Conservation (phyloP, 2,113 vertebrate genomes). For the Myotis yumanensis region DNA sequence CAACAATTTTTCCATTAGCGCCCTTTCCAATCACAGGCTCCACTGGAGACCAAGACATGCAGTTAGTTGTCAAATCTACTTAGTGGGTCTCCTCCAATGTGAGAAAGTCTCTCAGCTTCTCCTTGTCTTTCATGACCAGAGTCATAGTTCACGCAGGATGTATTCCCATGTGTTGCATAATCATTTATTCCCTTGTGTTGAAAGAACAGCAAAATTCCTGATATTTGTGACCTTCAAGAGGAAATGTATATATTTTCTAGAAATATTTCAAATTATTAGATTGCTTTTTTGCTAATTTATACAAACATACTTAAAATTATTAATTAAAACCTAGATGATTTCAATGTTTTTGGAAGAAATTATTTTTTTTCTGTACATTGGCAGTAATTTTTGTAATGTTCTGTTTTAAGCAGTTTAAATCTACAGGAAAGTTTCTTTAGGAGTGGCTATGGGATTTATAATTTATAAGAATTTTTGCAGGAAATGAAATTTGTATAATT, state of each 20-base stretch:
- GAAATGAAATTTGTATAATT: not conserved
- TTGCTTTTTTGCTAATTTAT: not conserved
- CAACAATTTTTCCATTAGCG: not conserved
- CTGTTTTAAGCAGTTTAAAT: not conserved
- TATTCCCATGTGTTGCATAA: conserved; percentile 8
- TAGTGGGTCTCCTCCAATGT: not conserved
- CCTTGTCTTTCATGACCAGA: not conserved
- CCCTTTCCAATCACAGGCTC: not conserved
- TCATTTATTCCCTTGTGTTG: conserved; percentile 9
- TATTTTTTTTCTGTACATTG: not conserved
- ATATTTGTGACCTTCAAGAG: not conserved
- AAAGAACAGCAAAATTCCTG: not conserved
- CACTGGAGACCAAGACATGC: not conserved
- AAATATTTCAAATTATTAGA: not conserved
- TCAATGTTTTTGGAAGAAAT: not conserved
- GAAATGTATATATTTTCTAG: not conserved
- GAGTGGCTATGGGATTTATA: not conserved
- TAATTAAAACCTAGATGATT: not conserved
- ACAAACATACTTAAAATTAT: not conserved
- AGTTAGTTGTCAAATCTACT: not conserved
- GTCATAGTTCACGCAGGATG: not conserved
- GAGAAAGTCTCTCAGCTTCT: not conserved
- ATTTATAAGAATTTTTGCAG: conserved; percentile 33
- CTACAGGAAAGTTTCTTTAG: not conserved
- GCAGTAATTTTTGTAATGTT: not conserved